Conservation (phyloP, 2,888 invertebrate species). For the Ornithoptera alexandrae region DNA sequence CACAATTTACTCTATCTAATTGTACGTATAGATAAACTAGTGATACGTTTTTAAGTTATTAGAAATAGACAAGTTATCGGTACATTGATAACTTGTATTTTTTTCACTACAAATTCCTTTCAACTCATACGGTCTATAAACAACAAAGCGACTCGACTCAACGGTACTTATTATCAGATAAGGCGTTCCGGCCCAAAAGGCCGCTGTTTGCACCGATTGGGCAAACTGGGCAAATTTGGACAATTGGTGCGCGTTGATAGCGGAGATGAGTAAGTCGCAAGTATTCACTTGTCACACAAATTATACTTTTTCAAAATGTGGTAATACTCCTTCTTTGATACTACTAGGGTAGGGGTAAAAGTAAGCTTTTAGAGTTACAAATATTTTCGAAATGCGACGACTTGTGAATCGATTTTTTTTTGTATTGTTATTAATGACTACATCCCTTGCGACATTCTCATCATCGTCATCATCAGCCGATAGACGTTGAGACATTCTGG, state of each 20-base stretch:
- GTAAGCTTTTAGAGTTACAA: too few species aligned
- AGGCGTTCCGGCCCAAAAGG: slow-evolving; percentile 56
- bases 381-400: too few species aligned
- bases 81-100: too few species aligned
- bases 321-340: too few species aligned
- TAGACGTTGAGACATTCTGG: too few species aligned
- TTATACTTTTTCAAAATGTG: not conserved
- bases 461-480: too few species aligned
- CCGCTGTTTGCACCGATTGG: slow-evolving; percentile 43
- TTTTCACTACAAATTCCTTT: not conserved
- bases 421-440: too few species aligned
- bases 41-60: not conserved
- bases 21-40: not conserved
- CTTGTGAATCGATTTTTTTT: too few species aligned
- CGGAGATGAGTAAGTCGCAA: slow-evolving; percentile 48
- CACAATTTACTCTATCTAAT: not conserved
- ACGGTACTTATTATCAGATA: slow-evolving; percentile 44
- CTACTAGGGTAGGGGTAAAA: too few species aligned
- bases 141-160: slow-evolving; percentile 23
- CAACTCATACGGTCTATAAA: slow-evolving; percentile 13
- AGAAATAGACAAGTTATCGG: not conserved
- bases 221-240: slow-evolving; percentile 53
- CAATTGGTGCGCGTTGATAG: slow-evolving; percentile 51
- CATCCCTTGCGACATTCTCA: too few species aligned
- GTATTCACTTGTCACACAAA: slow-evolving; percentile 20